A percentile compares a stretch with the other conserved stretches of the same genome.
phyloP scores from a whole-genome alignment of 1,140 invertebrate genomes.

The Nephila pilipes region DNA sequence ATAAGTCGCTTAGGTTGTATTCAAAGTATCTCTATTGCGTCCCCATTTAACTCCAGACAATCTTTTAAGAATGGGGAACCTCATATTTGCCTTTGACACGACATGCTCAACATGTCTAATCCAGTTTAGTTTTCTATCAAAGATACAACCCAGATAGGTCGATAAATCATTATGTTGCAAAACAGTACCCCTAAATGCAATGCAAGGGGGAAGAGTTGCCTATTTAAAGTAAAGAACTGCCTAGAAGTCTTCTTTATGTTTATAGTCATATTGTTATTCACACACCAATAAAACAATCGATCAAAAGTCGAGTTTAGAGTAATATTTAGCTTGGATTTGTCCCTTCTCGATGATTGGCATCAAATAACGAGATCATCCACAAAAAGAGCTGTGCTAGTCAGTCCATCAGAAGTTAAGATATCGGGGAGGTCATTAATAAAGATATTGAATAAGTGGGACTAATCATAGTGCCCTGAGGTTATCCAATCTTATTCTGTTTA shows the following conservation, averaged over 20 bases:
- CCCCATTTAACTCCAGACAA: neutral
- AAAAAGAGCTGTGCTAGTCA: neutral
- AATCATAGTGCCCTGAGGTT: constrained; percentile 2
- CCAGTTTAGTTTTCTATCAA: neutral
- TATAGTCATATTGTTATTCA: neutral
- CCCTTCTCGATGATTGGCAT: neutral
- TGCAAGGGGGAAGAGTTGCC: neutral
- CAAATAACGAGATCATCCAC: constrained; percentile 12
- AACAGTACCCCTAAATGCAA: neutral
- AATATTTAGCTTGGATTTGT: neutral
- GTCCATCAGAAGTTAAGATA: neutral
- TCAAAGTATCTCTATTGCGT: neutral
- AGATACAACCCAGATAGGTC: neutral
- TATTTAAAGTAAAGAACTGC: neutral
- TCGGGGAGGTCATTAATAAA: neutral
- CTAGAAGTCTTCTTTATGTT: neutral
- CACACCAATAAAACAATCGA: neutral
- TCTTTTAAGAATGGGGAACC: neutral
- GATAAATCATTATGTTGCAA: neutral
- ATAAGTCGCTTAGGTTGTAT: neutral
- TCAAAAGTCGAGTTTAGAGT: neutral
- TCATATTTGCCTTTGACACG: neutral
- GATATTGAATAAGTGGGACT: constrained; percentile 32
- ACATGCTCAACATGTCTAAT: neutral
- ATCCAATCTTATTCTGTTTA: neutral